Conservation (phyloP, 2,888 invertebrate genomes). For the Eristalinus sepulchralis region DNA sequence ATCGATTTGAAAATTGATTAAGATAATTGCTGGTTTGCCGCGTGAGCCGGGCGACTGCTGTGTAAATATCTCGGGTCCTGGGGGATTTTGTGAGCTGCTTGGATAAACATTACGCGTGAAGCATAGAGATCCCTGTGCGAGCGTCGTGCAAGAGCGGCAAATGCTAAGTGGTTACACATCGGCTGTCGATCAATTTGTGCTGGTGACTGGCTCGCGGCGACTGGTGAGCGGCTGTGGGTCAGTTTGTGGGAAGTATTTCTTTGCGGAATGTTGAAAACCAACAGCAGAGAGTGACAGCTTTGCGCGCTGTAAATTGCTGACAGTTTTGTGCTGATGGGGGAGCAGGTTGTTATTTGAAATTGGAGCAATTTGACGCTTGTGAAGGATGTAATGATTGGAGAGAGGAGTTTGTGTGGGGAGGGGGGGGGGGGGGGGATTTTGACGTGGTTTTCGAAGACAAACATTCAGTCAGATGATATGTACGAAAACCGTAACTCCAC, state of each 20-base stretch:
- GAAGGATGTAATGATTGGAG: too few relatives aligned
- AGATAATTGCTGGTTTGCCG: conserved; percentile 51
- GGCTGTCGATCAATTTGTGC: neutral
- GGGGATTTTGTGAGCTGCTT: conserved; percentile 39
- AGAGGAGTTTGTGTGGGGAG: too few relatives aligned
- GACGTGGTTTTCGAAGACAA: too few relatives aligned
- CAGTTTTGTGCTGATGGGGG: neutral
- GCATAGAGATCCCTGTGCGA: neutral
- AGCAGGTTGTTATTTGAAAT: too few relatives aligned
- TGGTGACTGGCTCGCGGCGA: neutral
- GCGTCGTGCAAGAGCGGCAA: neutral
- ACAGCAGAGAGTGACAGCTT: neutral
- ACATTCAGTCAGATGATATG: too few relatives aligned
- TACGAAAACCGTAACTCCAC: too few relatives aligned
- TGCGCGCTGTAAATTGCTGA: neutral
- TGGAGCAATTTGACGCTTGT: too few relatives aligned
- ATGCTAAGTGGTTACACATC: conserved; percentile 33
- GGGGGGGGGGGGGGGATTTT: too few relatives aligned
- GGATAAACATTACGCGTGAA: conserved; percentile 40
- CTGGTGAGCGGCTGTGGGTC: neutral
- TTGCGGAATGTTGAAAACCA: neutral
- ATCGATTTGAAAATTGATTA: conserved; percentile 51
- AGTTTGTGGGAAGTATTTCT: neutral
- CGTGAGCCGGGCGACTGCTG: conserved; percentile 30
- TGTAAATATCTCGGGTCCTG: conserved; percentile 52